These are phyloP conservation scores for Drosophila fuyamai DNA, from an alignment of 1,140 invertebrate genomes.

Conservation along the genomic window DNA sequence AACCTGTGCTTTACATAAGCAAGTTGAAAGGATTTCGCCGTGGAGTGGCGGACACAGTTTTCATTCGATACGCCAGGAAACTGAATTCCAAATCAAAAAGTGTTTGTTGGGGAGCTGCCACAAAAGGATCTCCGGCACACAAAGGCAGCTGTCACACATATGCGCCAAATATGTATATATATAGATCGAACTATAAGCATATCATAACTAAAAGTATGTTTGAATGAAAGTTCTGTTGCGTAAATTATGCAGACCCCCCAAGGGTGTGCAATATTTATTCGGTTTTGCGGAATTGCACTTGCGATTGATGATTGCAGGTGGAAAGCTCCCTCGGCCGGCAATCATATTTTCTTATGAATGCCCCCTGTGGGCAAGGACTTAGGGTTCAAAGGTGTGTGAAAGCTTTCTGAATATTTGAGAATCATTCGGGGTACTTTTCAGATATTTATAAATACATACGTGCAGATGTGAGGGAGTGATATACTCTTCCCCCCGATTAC, in stretches of 20 bases:
- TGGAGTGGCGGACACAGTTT: conserved; percentile 45
- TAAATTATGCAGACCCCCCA: conserved; percentile 62
- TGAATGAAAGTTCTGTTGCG: conserved; percentile 46
- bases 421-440: conserved; percentile 24
- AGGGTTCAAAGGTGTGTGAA: conserved; percentile 16
- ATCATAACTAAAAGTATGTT: conserved; percentile 20
- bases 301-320: conserved; percentile 32
- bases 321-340: conserved; percentile 1
- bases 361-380: background rate
- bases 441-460: conserved; percentile 42
- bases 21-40: conserved; percentile 56
- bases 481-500: conserved; percentile 8
- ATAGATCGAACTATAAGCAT: conserved; percentile 52
- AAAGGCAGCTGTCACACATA: conserved; percentile 42
- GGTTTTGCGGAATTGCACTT: conserved; percentile 27
- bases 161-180: conserved; percentile 22
- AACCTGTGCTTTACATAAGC: conserved; percentile 45
- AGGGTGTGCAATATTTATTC: conserved; percentile 54
- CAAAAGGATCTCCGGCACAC: conserved; percentile 49
- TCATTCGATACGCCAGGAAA: conserved; percentile 61
- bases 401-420: conserved; percentile 7
- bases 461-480: conserved; percentile 14
- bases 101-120: conserved; percentile 25
- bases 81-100: conserved; percentile 67
- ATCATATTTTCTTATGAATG: conserved; percentile 31